Percentiles rank a stretch among this genome's conserved stretches.
phyloP scores from a whole-genome alignment of 2,113 vertebrate species.

The Philantomba maxwellii region DNA sequence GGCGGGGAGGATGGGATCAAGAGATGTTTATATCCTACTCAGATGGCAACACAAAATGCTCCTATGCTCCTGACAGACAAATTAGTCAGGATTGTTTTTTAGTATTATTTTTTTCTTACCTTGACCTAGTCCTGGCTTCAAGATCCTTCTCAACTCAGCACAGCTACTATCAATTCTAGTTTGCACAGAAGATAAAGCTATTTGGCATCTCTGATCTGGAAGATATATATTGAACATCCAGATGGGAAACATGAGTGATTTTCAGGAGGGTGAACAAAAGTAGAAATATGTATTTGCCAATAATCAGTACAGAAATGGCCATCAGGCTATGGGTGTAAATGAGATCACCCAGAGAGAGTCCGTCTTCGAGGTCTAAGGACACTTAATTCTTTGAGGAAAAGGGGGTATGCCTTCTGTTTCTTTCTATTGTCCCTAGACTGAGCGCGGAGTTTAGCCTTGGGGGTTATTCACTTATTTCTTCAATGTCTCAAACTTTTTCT shows the following conservation, averaged over 20 bases:
- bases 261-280: not conserved
- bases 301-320: not conserved
- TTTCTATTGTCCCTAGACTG: not conserved
- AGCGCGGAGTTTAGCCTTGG: not conserved
- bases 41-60: not conserved
- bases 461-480: not conserved
- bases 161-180: not conserved
- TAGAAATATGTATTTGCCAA: not conserved
- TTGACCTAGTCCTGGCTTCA: not conserved
- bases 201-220: not conserved
- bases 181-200: not conserved
- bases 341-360: not conserved
- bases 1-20: not conserved
- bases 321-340: not conserved
- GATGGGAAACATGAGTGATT: not conserved
- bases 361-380: not conserved
- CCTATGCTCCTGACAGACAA: not conserved
- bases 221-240: not conserved
- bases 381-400: not conserved
- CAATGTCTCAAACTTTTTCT: not conserved
- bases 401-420: not conserved
- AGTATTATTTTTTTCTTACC: not conserved
- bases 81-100: not conserved
- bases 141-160: not conserved
- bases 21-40: not conserved